Percentiles rank a stretch among this genome's conserved stretches.
Conservation (phyloP, 2,888 invertebrate species). For the Eueremaeus valkanovi region DNA sequence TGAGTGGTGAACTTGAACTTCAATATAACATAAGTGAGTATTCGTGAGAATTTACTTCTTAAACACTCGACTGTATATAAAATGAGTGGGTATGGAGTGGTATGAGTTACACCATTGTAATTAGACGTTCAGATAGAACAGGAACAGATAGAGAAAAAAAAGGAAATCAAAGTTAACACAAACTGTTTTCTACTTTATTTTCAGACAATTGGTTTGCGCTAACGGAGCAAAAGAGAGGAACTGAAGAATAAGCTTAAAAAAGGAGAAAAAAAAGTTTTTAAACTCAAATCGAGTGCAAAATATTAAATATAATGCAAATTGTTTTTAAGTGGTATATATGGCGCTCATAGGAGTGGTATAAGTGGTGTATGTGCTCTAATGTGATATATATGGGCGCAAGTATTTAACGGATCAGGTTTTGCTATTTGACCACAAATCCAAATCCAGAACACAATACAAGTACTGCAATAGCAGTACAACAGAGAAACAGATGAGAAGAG, state of each 20-base stretch:
- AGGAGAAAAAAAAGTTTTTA: too few species aligned
- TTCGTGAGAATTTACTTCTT: conserved; percentile 1
- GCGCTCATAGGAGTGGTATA: background rate
- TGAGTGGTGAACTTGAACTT: background rate
- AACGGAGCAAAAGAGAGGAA: too few species aligned
- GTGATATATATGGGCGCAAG: background rate
- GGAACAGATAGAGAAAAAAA: background rate
- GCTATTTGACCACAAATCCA: too few species aligned
- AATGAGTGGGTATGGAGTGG: background rate
- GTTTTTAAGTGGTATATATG: too few species aligned
- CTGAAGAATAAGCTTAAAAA: too few species aligned
- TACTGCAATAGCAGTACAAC: background rate
- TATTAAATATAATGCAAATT: too few species aligned
- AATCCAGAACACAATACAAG: too few species aligned
- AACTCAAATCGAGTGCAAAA: background rate
- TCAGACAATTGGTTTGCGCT: background rate
- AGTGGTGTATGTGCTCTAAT: background rate
- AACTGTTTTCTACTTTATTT: background rate
- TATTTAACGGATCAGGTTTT: background rate
- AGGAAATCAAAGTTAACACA: background rate
- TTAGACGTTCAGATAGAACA: background rate
- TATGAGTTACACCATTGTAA: background rate
- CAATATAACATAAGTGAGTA: background rate
- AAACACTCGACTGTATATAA: background rate
- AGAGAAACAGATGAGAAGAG: background rate